Percentiles rank a stretch among this genome's conserved stretches.
Conservation (phyloP, 2,888 invertebrate species). For the Frankliniella fusca region DNA sequence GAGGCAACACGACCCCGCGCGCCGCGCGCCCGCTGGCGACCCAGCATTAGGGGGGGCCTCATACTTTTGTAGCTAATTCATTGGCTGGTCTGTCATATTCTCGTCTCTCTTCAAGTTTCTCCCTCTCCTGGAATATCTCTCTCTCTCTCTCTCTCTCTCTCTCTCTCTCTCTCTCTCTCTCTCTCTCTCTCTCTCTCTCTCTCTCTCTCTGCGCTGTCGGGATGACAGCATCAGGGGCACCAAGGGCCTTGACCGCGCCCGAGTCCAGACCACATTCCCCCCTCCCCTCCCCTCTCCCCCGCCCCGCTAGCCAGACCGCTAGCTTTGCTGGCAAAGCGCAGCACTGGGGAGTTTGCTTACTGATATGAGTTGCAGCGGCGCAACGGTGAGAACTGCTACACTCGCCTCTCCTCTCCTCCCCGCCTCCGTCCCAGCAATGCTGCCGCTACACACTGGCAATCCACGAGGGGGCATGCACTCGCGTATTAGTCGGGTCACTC, state of each 20-base stretch:
- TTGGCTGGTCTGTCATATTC: slow-evolving; percentile 10
- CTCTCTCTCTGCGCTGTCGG: neutral
- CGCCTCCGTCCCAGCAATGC: too few species aligned
- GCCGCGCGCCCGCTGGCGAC: neutral
- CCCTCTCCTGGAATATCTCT: neutral
- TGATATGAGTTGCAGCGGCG: too few species aligned
- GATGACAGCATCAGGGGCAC: neutral
- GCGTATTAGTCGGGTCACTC: too few species aligned
- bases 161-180: slow-evolving; percentile 2
- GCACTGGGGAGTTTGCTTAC: neutral
- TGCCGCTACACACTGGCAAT: too few species aligned
- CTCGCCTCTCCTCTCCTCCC: too few species aligned
- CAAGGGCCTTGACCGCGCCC: slow-evolving; percentile 9
- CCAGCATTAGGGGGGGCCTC: neutral
- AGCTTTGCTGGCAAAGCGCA: neutral
- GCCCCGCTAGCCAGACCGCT: neutral
- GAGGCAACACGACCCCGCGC: neutral
- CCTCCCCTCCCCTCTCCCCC: neutral
- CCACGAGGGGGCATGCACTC: too few species aligned
- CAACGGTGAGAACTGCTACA: too few species aligned
- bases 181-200: neutral
- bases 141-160: neutral
- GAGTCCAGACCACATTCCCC: neutral
- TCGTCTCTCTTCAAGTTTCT: neutral
- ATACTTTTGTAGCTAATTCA: slow-evolving; percentile 13